Evolutionary conservation across 2,113 vertebrate genomes (phyloP).

Genomic region (Jaculus jaculus): DNA sequence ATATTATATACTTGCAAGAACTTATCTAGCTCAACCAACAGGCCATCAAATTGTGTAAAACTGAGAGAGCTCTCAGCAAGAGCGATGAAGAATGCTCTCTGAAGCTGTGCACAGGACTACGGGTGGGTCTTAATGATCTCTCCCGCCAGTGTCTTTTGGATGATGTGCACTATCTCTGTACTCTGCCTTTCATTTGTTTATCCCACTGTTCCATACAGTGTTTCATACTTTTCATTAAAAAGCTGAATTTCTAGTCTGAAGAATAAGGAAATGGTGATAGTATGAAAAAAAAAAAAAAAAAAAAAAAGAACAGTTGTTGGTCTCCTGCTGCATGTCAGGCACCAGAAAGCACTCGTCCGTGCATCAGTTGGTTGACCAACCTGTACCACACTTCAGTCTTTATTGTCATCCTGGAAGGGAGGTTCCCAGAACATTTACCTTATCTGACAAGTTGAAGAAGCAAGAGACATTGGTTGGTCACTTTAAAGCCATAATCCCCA

Average conservation of each 20-base stretch:
- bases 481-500: background rate
- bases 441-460: background rate
- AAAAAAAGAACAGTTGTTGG: background rate
- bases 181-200: background rate
- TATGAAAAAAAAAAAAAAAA: background rate
- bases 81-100: background rate
- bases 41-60: background rate
- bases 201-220: background rate
- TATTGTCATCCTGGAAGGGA: background rate
- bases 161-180: background rate
- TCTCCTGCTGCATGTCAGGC: background rate
- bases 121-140: background rate
- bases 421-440: background rate
- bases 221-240: background rate
- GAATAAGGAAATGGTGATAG: background rate
- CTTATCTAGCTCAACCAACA: background rate
- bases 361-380: background rate
- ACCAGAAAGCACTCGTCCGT: background rate
- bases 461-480: conserved; percentile 24
- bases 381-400: background rate
- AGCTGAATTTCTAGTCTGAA: background rate
- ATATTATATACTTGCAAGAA: background rate
- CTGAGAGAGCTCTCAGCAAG: background rate
- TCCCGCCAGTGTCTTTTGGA: background rate
- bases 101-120: background rate